Evolutionary conservation across 2,888 invertebrate genomes (phyloP), one percentile per base, ranked within the genome.

Genomic region (Leptinotarsa haldemani): DNA sequence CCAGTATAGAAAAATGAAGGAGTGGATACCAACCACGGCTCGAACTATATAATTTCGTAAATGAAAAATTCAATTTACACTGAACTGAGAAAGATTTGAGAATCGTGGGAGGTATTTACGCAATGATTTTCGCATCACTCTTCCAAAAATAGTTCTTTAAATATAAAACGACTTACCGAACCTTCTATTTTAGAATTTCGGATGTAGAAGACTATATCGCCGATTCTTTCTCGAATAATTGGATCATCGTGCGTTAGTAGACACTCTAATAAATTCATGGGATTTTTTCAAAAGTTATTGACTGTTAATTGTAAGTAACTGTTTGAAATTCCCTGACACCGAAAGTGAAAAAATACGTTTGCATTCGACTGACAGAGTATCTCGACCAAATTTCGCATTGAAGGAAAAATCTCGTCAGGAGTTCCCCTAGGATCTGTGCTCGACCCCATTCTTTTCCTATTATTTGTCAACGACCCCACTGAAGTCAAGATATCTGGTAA

Each of bases 121-220:
- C 73, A 75, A 75, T 69, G 70, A 72, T 75, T 77, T 75, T 71
- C 70, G 69, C 70, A 74, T 71, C 73, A 58, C 30, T 66, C n/a
- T 74, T 73, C 71, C 77, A 71, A 70, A 77, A 77, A 77, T 77
- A 77, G 71, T 71, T 64, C 52, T 69, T 58, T 68, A 68, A 74
- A 77, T 73, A 75, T 74, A 70, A 64, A 74, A 68, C 72, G 67
- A 74, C 71, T 77, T 66, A 67, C 71, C 56, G 52, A 70, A 73
- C 52, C 64, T 72, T 72, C 77, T 77, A 77, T 77, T 76, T 77
- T 73, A 70, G 73, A 76, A 69, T 71, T 69, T 71, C 69, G 18
- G 46, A 56, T 69, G 69, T 69, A 52, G 61, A 74, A 65, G 66
- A 65, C 18, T 52, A 15, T 46, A 52, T 40, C n/a, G 40, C 25